Base-by-base conservation (phyloP, 2,113 vertebrate species). In the Pelobates fuscus region DNA sequence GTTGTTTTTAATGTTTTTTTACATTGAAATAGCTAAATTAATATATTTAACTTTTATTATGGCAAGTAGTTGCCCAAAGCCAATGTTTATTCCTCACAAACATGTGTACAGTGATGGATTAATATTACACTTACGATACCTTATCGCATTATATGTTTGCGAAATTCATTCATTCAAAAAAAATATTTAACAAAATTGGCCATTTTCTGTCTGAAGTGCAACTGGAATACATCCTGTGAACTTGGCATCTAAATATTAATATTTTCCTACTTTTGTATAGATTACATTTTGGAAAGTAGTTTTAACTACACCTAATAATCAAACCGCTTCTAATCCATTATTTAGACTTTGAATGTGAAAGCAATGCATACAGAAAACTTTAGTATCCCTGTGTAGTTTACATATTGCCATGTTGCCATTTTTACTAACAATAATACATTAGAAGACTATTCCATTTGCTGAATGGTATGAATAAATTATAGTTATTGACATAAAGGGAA, bases 401-500 rank as follows among this genome's bases (percentile, higher is more conserved):
- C 46, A 52, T 52, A 17, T 18, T 52, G 46, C 18, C 46, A 17
- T 52, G 12, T 52, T 52, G 5, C 12, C 18, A 15, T 52, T 52
- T 15, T 52, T 52, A n/a, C 18, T 52, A 52, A 52, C 46, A 52
- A 18, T 52, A 52, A 10, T 52, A 5, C 5, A n/a, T n/a, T 52
- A n/a, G 46, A 52, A 15, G 46, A 15, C 12, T 52, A 5, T 17
- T 52, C 11, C 18, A 18, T 18, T 52, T 76, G 77, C 78, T 44
- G 10, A 23, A 74, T 70, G 7, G 46, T 1, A 65, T 5, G 23
- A 69, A 71, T 72, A 61, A 29, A 78, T 18, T 60, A 23, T 60
- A 80, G 73, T 67, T 75, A 26, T 64, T 78, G 61, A 37, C 2
- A 0, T 54, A 26, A 5, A 1, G 43, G 11, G 61, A 15, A 44